Percentiles rank a stretch among this genome's conserved stretches.
Conservation (phyloP, 2,888 invertebrate species). For the Cyclophora albipunctata region DNA sequence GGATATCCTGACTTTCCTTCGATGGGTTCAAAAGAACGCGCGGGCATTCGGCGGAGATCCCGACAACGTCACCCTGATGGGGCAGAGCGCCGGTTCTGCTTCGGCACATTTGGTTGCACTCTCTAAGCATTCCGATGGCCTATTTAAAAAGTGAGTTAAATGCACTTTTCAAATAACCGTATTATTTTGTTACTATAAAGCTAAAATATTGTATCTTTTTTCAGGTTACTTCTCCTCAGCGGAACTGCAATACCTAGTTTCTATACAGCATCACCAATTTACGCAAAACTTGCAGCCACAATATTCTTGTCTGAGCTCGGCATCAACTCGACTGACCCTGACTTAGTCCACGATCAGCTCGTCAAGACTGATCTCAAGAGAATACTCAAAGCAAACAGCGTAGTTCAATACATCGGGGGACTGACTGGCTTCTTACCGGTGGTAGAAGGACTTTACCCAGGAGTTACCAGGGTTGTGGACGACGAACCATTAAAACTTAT, state of each 20-base stretch:
- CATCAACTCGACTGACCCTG: slow-evolving; percentile 14
- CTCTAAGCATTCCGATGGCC: slow-evolving; percentile 20
- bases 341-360: slow-evolving; percentile 16
- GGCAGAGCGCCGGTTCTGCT: slow-evolving; percentile 27
- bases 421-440: slow-evolving; percentile 21
- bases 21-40: slow-evolving; percentile 32
- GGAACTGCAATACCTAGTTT: slow-evolving; percentile 4
- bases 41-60: slow-evolving; percentile 30
- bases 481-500: slow-evolving; percentile 26
- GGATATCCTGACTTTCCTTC: slow-evolving; percentile 25
- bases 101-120: slow-evolving; percentile 26
- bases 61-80: slow-evolving; percentile 26
- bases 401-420: slow-evolving; percentile 13
- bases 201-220: neutral
- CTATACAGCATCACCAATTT: slow-evolving; percentile 6
- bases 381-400: slow-evolving; percentile 18
- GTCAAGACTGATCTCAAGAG: slow-evolving; percentile 13
- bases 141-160: slow-evolving; percentile 26
- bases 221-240: slow-evolving; percentile 24
- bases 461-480: slow-evolving; percentile 21
- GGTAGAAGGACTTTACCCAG: slow-evolving; percentile 16
- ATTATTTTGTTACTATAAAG: neutral
- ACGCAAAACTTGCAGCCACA: slow-evolving; percentile 5
- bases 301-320: slow-evolving; percentile 36
- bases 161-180: neutral